Conservation (phyloP, 1,140 invertebrate genomes). For the Drepana arcuata region DNA sequence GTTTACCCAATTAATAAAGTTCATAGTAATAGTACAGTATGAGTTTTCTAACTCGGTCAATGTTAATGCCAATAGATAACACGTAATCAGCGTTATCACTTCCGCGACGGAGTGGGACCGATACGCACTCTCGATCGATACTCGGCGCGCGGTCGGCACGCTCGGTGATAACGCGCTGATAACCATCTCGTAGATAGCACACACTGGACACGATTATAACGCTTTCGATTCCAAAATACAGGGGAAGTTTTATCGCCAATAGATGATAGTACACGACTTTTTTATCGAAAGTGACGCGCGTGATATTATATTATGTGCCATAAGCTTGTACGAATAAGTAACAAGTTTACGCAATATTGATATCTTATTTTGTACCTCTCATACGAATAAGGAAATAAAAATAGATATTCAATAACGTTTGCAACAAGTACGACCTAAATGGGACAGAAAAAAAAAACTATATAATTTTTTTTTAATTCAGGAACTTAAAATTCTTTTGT, state of each 20-base stretch:
- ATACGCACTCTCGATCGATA: slow-evolving; percentile 22
- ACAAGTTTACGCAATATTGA: too few species aligned
- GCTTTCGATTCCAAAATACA: slow-evolving; percentile 26
- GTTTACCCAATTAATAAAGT: slow-evolving; percentile 1
- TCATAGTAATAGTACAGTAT: background rate
- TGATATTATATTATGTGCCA: too few species aligned
- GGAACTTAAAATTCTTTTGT: too few species aligned
- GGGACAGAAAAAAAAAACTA: too few species aligned
- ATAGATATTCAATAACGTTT: too few species aligned
- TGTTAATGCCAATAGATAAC: slow-evolving; percentile 22
- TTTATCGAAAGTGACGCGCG: slow-evolving; percentile 28
- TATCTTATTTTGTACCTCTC: too few species aligned
- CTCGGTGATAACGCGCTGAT: slow-evolving; percentile 43
- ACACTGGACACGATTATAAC: slow-evolving; percentile 22
- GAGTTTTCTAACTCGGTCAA: slow-evolving; percentile 28
- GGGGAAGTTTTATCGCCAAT: slow-evolving; percentile 25
- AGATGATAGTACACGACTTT: slow-evolving; percentile 53
- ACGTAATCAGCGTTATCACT: slow-evolving; percentile 20
- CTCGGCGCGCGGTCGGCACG: slow-evolving; percentile 30
- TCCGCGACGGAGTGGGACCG: slow-evolving; percentile 14
- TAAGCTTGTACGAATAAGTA: too few species aligned
- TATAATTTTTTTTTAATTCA: too few species aligned
- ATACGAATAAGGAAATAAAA: too few species aligned
- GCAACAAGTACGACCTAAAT: too few species aligned
- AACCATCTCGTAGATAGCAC: slow-evolving; percentile 48